Evolutionary conservation across 2,113 vertebrate genomes (phyloP), one percentile per base, ranked within the genome.

Genomic region (Pteruthius melanotis): DNA sequence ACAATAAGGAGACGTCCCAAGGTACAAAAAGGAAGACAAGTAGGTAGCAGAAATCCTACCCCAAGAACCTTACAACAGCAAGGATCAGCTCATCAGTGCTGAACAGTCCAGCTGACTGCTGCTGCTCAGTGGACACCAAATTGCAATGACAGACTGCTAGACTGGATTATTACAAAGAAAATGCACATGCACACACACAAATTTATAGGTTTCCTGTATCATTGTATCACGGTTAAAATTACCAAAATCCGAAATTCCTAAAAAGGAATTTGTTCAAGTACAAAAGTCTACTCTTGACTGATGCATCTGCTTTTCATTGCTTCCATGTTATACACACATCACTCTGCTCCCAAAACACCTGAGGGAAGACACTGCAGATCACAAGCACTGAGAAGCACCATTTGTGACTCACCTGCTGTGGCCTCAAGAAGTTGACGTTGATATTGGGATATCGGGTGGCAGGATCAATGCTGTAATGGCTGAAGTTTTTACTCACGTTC

Each of bases 401-500:
- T 9, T 8, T 35, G 56, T 7, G 11, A 35, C 8, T 96, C 95
- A 99, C 99, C 99, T 99, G 99, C 97, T 98, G 99, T 31, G 99
- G 99, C 54, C 98, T 97, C 90, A 99, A 95, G 96, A 99, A 98
- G 96, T 99, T 98, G 91, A 99, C 95, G 37, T 98, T 99, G 61
- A 99, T 98, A 56, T 99, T 99, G 95, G 99, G 99, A 69, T 99
- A 99, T 14, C 99, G 98, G 40, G 99, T 99, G 56, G 98, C 98
- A 1, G 99, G 99, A 92, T 99, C 99, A 12, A 99, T 98, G 79
- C 99, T 99, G 97, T 99, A 99, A 3, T 99, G 99, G 97, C 99
- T 99, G 98, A 99, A 99, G 98, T 99, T 99, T 94, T 99, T 99
- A 96, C 98, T 99, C 97, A 99, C 98, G 23, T 99, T 99, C 97